Evolutionary conservation across 2,113 vertebrate genomes (phyloP), one percentile per base, ranked within the genome.

Genomic region (Python bivittatus): DNA sequence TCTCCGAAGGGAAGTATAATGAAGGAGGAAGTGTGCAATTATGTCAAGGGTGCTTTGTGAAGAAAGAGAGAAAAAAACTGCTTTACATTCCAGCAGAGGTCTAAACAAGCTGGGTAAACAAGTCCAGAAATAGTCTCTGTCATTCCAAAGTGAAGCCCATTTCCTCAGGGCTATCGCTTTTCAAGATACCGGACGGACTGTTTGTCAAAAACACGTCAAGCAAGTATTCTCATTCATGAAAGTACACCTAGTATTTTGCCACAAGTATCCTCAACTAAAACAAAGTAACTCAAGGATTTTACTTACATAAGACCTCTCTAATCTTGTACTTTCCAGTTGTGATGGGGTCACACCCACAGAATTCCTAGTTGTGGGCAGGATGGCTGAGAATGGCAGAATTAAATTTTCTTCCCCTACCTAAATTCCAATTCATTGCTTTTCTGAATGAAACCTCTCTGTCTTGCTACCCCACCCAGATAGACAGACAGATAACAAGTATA

Each of bases 1-100:
- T 96, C 96, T 97, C 97, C 97, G 97, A 98, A 98, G 96, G 96
- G 97, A 97, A 98, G 96, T 96, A 83, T 92, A 96, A 97, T 89
- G 95, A 96, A 96, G 94, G 4, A 95, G 92, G 96, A 96, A 95
- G 96, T 90, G 0, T 86, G 88, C n/a, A 95, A 97, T 95, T 94
- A 94, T 54, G 88, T 91, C 90, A 93, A 68, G 68, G 68, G 60
- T 95, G 85, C 94, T 94, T 95, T 88, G 90, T 93, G 94, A 94
- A 90, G 89, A 10, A 10, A 57, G 48, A 56, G 29, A 42, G 23
- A 53, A 42, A 22, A 58, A 57, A 56, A 88, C 42, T 54, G 33
- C 53, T 95, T 92, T 88, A 86, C 68, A 94, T 96, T 96, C 93
- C 92, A 96, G 84, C 0, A 42, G 44, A 95, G 89, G 96, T 86